Conservation (phyloP, 2,797 vertebrate genomes). For the Coranthus polyacanthus region DNA sequence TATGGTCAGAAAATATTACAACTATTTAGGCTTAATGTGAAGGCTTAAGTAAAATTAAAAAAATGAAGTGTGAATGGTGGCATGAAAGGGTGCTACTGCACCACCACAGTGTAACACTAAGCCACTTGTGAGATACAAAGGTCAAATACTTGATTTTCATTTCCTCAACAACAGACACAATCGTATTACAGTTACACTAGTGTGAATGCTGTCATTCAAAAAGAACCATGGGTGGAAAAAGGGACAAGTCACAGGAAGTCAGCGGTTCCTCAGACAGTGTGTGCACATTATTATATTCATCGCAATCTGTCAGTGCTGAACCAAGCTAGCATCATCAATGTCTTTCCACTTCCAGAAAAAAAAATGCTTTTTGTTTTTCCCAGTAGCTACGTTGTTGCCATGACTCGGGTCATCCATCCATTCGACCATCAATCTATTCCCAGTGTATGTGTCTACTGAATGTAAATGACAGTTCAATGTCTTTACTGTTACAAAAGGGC, state of each 20-base stretch:
- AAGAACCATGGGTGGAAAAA: constrained; percentile 66
- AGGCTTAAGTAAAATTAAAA: constrained; percentile 55
- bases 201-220: constrained; percentile 77
- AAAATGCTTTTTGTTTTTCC: constrained; percentile 68
- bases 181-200: constrained; percentile 65
- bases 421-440: constrained; percentile 63
- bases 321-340: constrained; percentile 69
- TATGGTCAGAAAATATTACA: constrained; percentile 68
- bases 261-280: constrained; percentile 50
- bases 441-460: constrained; percentile 75
- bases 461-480: constrained; percentile 84
- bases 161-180: constrained; percentile 79
- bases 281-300: constrained; percentile 76
- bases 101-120: constrained; percentile 62
- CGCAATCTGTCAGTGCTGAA: constrained; percentile 60
- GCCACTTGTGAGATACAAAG: constrained; percentile 79
- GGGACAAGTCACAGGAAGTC: constrained; percentile 73
- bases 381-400: constrained; percentile 80
- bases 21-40: constrained; percentile 61
- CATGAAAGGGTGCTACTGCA: constrained; percentile 51
- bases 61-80: constrained; percentile 27
- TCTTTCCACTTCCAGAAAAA: constrained; percentile 76
- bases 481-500: constrained; percentile 81
- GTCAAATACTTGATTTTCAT: constrained; percentile 84
- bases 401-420: constrained; percentile 76